A percentile compares a stretch with the other conserved stretches of the same genome.
Evolutionary conservation across 2,797 vertebrate genomes (phyloP).

Genomic region (Pseudochromis fuscus): DNA sequence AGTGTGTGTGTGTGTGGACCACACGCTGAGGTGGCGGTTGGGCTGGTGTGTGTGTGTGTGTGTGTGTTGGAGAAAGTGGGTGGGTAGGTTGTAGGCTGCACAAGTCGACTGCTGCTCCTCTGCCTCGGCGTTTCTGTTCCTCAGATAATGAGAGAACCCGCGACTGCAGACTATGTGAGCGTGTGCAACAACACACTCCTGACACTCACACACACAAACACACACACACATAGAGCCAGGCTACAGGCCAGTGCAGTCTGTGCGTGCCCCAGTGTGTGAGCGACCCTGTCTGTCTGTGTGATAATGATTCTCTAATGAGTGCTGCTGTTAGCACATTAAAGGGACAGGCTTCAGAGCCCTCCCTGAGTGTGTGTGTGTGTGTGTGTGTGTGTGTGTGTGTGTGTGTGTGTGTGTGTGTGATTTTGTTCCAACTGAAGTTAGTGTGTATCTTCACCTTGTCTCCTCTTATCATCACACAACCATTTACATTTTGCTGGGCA

Average conservation of each 20-base stretch:
- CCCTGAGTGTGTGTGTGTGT: constrained; percentile 47
- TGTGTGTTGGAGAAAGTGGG: constrained; percentile 39
- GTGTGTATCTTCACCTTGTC: constrained; percentile 41
- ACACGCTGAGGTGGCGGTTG: constrained; percentile 36
- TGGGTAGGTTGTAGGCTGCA: constrained; percentile 39
- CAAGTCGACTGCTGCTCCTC: constrained; percentile 48
- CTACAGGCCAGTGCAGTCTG: constrained; percentile 55
- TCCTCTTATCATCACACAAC: constrained; percentile 32
- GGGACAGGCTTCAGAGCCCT: constrained; percentile 75
- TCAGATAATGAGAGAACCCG: constrained; percentile 69
- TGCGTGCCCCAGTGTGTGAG: constrained; percentile 57
- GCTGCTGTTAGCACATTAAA: constrained; percentile 82
- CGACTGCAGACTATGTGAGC: constrained; percentile 36
- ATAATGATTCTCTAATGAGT: constrained; percentile 83
- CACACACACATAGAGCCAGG: constrained; percentile 25
- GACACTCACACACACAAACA: constrained; percentile 3
- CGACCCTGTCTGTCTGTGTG: constrained; percentile 64
- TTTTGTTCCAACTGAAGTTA: constrained; percentile 38
- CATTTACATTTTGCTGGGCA: constrained; percentile 2
- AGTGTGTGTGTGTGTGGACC: constrained; percentile 34
- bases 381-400: constrained; percentile 44
- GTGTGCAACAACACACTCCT: constrained; percentile 24
- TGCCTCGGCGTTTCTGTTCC: constrained; percentile 45
- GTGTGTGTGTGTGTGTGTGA: constrained; percentile 21
- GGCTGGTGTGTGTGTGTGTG: too few relatives aligned